Evolutionary conservation across 2,113 vertebrate genomes (phyloP).

Genomic region (Syrrhaptes paradoxus): DNA sequence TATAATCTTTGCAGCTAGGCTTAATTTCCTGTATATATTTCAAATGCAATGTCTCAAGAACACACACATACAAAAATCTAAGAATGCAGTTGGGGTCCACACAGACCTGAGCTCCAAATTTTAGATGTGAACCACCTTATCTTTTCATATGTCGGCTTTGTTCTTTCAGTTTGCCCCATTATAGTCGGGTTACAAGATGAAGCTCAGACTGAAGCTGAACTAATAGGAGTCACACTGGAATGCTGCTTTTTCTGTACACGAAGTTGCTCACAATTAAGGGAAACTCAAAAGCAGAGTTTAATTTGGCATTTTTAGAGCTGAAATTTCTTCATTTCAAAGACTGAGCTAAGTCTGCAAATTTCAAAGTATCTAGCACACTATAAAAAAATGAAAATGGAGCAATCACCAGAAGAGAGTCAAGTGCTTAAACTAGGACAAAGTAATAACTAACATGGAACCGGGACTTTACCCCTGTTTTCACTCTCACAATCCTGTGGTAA

Average conservation of each 20-base stretch:
- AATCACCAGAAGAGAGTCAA: slow-evolving; percentile 15
- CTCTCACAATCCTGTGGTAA: slow-evolving; percentile 22
- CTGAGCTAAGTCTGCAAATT: slow-evolving; percentile 13
- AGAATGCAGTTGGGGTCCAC: neutral
- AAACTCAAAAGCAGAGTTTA: neutral
- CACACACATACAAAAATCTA: neutral
- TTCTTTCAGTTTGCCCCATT: neutral
- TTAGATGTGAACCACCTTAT: neutral
- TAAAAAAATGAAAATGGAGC: slow-evolving; percentile 22
- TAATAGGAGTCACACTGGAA: neutral
- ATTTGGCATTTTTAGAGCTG: slow-evolving; percentile 21
- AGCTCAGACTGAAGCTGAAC: neutral
- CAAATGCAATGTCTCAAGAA: neutral
- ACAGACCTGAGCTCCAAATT: neutral
- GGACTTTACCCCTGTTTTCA: slow-evolving; percentile 41
- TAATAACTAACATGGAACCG: slow-evolving; percentile 63
- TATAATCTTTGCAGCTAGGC: neutral
- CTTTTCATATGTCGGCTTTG: neutral
- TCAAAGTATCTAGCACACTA: slow-evolving; percentile 12
- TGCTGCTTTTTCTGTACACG: neutral
- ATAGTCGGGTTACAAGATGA: neutral
- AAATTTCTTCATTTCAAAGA: slow-evolving; percentile 37
- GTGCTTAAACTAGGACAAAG: slow-evolving; percentile 59
- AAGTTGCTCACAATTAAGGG: neutral
- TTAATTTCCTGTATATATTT: slow-evolving; percentile 36